Conservation (phyloP, 30 jellyfish, hydroid and myxozoan species). For the Hydra vulgaris region DNA sequence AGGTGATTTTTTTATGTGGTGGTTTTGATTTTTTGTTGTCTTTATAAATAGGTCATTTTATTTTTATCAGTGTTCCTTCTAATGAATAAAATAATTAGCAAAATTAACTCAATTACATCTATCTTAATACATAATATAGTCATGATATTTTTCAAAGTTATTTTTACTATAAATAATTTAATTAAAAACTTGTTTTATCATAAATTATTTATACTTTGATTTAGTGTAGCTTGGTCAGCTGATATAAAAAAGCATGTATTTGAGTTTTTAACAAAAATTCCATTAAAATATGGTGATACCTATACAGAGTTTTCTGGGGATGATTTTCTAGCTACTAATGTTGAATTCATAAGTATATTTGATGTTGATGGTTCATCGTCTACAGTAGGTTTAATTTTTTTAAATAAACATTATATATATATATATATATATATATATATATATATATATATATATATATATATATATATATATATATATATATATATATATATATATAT, state of each 20-base stretch:
- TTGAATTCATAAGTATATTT: constrained; percentile 23
- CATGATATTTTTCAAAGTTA: no score
- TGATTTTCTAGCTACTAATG: constrained; percentile 35
- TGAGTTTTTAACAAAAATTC: constrained; percentile 33
- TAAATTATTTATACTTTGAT: background rate
- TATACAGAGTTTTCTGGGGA: constrained; percentile 46
- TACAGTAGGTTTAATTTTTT: constrained; percentile 9
- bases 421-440: background rate
- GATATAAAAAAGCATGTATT: constrained; percentile 32
- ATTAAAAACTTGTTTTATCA: no score
- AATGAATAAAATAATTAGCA: no score
- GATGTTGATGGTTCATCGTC: constrained; percentile 31
- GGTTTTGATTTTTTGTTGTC: background rate
- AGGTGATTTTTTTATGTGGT: constrained; percentile 27
- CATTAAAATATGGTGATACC: constrained; percentile 38
- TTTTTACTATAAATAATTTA: no score
- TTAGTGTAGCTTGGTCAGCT: constrained; percentile 31
- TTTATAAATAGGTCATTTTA: no score
- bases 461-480: no score
- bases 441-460: no score
- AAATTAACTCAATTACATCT: no score
- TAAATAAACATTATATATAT: background rate
- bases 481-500: no score
- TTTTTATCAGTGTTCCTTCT: no score
- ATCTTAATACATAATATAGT: no score